Evolutionary conservation across 2,888 invertebrate species (phyloP), one percentile per base, ranked within the genome.

Genomic region (Cryptus viduatorius): DNA sequence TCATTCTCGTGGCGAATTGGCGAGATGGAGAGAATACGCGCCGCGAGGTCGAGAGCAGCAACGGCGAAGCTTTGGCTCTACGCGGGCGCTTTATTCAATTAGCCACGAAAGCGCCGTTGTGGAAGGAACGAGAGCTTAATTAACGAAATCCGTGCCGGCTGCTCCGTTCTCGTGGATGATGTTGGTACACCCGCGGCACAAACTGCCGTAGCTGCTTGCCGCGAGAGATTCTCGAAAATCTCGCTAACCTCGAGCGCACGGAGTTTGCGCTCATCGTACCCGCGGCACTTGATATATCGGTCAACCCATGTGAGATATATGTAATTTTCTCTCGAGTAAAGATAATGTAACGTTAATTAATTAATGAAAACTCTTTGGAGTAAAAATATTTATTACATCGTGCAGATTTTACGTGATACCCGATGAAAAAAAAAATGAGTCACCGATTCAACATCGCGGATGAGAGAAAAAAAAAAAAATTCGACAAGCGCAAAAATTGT

Each of bases 121-220:
- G 89, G 87, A 87, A 89, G 86, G 88, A 89, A 89, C 89, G 56
- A 56, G 90, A 87, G 89, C 89, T 90, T 91, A 90, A 91, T 90
- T 91, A 91, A 91, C 89, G 90, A 90, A 91, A 91, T 91, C 91
- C 89, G 89, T 89, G 90, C 89, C 89, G 88, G 89, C 88, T 88
- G 87, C 87, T 86, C 79, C 53, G 76, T 86, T 79, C 76, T 86
- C 80, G 69, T 24, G 68, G 19, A 8, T 42, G 53, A 48, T 64
- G 24, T 10, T 56, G 10, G 56, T 24, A 56, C 56, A 56, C 56
- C 56, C 56, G 56, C 19, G 56, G 56, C 24, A 5, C 24, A 24
- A 24, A 53, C 59, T 14, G 59, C n/a, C 14, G 50, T 24, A 59
- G 56, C 59, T 29, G 46, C 48, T 24, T 48, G 24, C 37, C 37